phyloP scores from a whole-genome alignment of 64 coral and sea anemone species.

The Montipora efflorescens region DNA sequence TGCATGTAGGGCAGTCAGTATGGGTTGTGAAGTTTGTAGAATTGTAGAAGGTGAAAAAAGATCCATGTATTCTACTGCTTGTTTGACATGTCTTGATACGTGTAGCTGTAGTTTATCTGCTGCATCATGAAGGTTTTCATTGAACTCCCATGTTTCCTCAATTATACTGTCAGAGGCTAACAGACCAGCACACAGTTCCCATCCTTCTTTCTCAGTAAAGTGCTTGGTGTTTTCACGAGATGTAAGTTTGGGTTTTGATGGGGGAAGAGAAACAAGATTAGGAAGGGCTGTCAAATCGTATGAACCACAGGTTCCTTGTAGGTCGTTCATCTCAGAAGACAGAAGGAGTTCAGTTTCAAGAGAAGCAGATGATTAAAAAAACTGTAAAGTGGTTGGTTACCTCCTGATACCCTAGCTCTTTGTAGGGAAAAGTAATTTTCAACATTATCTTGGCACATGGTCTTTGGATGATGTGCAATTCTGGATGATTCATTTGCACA shows the following conservation, averaged over 20 bases:
- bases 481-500: constrained; percentile 26
- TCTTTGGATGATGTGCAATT: constrained; percentile 24
- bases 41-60: constrained; percentile 8
- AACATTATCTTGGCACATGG: constrained; percentile 44
- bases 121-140: constrained; percentile 5
- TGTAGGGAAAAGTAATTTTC: constrained; percentile 51
- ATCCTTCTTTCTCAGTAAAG: constrained; percentile 31
- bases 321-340: neutral
- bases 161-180: neutral
- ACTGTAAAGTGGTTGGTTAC: constrained; percentile 24
- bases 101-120: neutral
- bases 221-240: neutral
- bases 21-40: constrained; percentile 19
- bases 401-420: neutral
- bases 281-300: neutral
- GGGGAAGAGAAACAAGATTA: constrained; percentile 27
- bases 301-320: neutral
- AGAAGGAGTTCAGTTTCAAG: constrained; percentile 5
- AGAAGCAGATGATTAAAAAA: constrained; percentile 6
- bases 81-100: constrained; percentile 12
- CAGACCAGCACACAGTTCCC: neutral
- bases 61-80: constrained; percentile 39
- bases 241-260: neutral
- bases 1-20: constrained; percentile 20
- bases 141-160: neutral